Evolutionary conservation across 2,797 vertebrate genomes (phyloP), one percentile per base, ranked within the genome.

Genomic region (Parambassis ranga): DNA sequence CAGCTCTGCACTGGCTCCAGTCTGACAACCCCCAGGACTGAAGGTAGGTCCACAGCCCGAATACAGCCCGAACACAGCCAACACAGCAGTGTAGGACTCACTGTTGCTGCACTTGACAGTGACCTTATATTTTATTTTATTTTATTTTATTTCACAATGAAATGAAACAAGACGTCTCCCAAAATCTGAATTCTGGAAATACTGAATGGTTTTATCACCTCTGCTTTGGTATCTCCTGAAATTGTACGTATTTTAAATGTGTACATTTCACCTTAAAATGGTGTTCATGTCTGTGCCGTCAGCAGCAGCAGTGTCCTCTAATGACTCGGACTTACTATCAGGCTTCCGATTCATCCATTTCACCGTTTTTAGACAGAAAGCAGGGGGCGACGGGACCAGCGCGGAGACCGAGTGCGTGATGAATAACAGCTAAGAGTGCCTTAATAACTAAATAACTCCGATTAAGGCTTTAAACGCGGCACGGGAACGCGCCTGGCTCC

Each of bases 391-490:
- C 22, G 14, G 8, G 14, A 18, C 4, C 32, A 5, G 30, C 3
- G 4, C 2, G 35, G 47, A 10, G 32, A 1, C 32, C 10, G 8
- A 8, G 47, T 9, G 27, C 4, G 43, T 37, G 71, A 70, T 39
- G 47, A 65, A 50, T 50, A 56, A 32, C 53, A 43, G 50, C 30
- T 47, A 68, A 58, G 67, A 64, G 65, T 47, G 19, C 10, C 18
- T 36, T 71, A 65, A 77, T 66, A 60, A 46, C 55, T 64, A 67
- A 80, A 78, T 58, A 35, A 65, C 75, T 48, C 37, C 58, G 41
- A 80, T 78, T 76, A 78, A 24, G 20, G 39, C 31, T 65, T 74
- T 63, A 38, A 65, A 42, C 20, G 7, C 11, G 38, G 43, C 37
- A 43, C 44, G 43, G 41, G 55, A 10, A 23, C 39, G 61, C 36